Percentiles rank a stretch among this genome's conserved stretches.
phyloP scores from a whole-genome alignment of 2,113 vertebrate species.

The Proteles cristata region DNA sequence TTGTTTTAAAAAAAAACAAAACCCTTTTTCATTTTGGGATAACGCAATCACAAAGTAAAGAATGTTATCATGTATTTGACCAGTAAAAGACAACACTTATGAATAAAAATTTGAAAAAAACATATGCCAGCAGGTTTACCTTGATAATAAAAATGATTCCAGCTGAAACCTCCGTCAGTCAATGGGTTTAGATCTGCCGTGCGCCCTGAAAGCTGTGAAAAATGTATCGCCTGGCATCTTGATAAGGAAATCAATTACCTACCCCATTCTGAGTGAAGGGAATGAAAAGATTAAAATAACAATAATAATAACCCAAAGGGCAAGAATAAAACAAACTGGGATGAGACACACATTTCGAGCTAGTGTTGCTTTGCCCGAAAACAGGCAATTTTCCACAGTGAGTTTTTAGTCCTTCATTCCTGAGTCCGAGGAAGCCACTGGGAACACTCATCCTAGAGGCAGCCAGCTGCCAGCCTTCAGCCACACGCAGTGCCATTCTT shows the following conservation, averaged over 20 bases:
- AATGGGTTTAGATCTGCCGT: slow-evolving; percentile 25
- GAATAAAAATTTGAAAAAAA: slow-evolving; percentile 12
- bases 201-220: not conserved
- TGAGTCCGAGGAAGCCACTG: not conserved
- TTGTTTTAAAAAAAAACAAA: not conserved
- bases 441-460: not conserved
- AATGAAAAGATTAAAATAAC: not conserved
- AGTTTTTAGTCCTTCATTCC: not conserved
- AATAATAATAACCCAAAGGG: not conserved
- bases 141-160: not conserved
- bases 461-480: not conserved
- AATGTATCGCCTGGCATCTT: not conserved
- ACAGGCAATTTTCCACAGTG: not conserved
- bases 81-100: slow-evolving; percentile 9
- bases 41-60: not conserved
- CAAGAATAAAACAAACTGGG: slow-evolving; percentile 5
- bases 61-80: not conserved
- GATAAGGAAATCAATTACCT: slow-evolving; percentile 67
- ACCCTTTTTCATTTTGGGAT: not conserved
- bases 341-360: slow-evolving; percentile 2
- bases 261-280: not conserved
- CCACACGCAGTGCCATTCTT: not conserved
- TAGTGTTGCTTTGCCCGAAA: not conserved
- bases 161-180: not conserved
- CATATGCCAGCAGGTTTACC: not conserved